Conservation (phyloP, 2,888 invertebrate genomes). For the Oscheius sp. region DNA sequence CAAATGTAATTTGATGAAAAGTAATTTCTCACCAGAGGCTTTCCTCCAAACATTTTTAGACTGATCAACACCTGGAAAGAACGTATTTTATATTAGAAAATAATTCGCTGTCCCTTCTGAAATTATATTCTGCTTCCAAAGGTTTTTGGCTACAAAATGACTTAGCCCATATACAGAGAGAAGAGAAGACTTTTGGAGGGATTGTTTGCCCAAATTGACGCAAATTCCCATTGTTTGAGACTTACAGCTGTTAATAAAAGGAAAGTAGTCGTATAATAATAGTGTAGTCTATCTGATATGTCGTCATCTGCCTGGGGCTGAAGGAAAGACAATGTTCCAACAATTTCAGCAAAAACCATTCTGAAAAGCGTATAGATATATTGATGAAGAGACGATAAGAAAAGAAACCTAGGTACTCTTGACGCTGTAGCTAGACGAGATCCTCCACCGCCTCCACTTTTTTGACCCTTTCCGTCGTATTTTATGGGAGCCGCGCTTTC, state of each 20-base stretch:
- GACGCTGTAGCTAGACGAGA: constrained; percentile 36
- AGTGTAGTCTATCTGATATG: constrained; percentile 72
- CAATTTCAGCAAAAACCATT: constrained; percentile 70
- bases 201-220: too few relatives aligned
- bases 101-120: too few relatives aligned
- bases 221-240: too few relatives aligned
- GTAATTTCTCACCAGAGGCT: too few relatives aligned
- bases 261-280: constrained; percentile 74
- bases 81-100: too few relatives aligned
- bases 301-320: constrained; percentile 69
- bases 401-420: constrained; percentile 41
- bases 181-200: too few relatives aligned
- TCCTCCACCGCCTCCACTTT: constrained; percentile 40
- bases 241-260: constrained; percentile 72
- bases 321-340: constrained; percentile 68
- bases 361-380: constrained; percentile 33
- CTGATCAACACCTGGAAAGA: constrained; percentile 62
- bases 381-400: not conserved
- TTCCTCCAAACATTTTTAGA: constrained; percentile 69
- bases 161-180: too few relatives aligned
- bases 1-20: too few relatives aligned
- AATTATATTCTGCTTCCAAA: too few relatives aligned
- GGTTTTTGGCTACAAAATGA: too few relatives aligned
- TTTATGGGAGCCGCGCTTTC: constrained; percentile 25
- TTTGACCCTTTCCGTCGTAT: constrained; percentile 22